Base-by-base conservation (phyloP, 2,797 vertebrate genomes). In the Sciurus carolinensis region DNA sequence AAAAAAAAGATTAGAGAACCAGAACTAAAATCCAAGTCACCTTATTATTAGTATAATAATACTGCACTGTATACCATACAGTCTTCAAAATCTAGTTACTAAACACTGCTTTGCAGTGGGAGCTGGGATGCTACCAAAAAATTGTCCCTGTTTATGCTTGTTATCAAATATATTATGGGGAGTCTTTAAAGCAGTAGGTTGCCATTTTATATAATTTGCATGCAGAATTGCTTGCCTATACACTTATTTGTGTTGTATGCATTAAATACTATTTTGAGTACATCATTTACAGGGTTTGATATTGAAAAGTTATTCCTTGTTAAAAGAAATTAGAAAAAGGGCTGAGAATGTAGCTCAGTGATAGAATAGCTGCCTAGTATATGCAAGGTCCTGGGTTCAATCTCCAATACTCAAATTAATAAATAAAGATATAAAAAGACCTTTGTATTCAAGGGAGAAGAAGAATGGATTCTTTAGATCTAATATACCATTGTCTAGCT, bases 391-490 rank as follows among this genome's bases (percentile, higher is more conserved):
- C 57, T 59, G 8, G 57, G 22, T 59, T 59, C 57, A 24, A 24
- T 59, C 57, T 59, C 57, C 57, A 59, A 22, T 2, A 59, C 9
- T 59, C 22, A 59, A 8, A 59, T 59, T 57, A 57, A 57, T 57
- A 20, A 52, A 52, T 52, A 15, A 26, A 10, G 57, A 59, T 59
- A 59, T 93, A 96, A 85, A 87, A 33, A 76, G 1, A 6, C 67
- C 15, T 90, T 92, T 87, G 7, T 62, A 3, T 86, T 97, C 24
- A 82, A 64, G 30, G 33, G 91, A 47, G 42, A 24, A 59, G 57
- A 59, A 26, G 20, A 88, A 77, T 75, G 67, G 42, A 44, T 80
- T 89, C 8, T 18, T 44, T 95, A 91, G 28, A 39, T 67, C 94
- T 50, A 8, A 0, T 1, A 47, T 57, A n/a, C 30, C 24, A 42